Conservation (phyloP, 2,888 invertebrate species). For the Latrodectus hesperus region DNA sequence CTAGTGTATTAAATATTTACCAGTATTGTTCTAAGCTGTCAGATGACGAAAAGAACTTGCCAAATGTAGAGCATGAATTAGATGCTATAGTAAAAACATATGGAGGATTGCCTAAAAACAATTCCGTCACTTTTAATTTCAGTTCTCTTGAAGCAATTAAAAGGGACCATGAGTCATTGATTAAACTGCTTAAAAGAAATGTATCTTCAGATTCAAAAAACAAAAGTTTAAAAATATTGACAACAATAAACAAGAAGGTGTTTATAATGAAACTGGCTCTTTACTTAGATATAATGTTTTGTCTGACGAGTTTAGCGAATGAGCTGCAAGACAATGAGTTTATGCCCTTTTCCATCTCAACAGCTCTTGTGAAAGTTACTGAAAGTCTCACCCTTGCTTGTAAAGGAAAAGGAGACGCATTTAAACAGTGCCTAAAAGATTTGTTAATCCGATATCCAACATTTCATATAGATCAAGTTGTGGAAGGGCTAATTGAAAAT, state of each 20-base stretch:
- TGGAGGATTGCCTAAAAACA: slow-evolving; percentile 37
- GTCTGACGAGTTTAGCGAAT: slow-evolving; percentile 15
- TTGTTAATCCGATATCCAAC: slow-evolving; percentile 13
- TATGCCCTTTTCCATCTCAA: slow-evolving; percentile 5
- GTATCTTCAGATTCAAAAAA: slow-evolving; percentile 5
- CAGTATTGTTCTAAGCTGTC: slow-evolving; percentile 22
- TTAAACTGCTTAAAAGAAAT: slow-evolving; percentile 18
- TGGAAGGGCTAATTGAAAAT: background rate
- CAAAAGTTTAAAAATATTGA: slow-evolving; percentile 15
- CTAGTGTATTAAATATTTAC: slow-evolving; percentile 33
- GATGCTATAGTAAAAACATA: slow-evolving; percentile 22
- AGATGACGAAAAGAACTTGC: slow-evolving; percentile 2
- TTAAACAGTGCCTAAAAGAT: slow-evolving; percentile 1
- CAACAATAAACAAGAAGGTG: background rate
- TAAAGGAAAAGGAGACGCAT: slow-evolving; percentile 12
- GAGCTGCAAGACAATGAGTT: slow-evolving; percentile 8
- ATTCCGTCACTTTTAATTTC: slow-evolving; percentile 25
- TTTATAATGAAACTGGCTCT: slow-evolving; percentile 44
- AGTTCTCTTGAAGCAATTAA: slow-evolving; percentile 25
- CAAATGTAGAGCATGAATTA: slow-evolving; percentile 22
- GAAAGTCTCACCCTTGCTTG: slow-evolving; percentile 7
- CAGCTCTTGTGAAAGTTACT: background rate
- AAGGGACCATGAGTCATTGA: slow-evolving; percentile 19
- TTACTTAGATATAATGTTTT: slow-evolving; percentile 32
- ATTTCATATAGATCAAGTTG: background rate